Conservation (phyloP, 2,888 invertebrate genomes). For the Leptothorax acervorum region DNA sequence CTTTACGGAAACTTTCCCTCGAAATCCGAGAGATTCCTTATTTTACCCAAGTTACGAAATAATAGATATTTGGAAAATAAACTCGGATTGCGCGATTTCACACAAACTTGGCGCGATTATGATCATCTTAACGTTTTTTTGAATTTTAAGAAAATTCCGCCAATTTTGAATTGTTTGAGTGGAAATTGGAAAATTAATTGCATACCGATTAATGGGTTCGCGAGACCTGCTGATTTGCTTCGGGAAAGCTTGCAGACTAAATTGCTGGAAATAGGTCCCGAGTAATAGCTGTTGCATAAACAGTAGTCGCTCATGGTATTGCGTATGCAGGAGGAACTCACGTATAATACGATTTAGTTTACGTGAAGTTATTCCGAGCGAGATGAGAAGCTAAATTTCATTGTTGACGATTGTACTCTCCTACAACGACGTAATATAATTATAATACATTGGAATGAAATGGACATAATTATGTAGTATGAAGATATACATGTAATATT, state of each 20-base stretch:
- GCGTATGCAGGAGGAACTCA: slow-evolving; percentile 20
- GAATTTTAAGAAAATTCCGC: slow-evolving; percentile 46
- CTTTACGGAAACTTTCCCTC: slow-evolving; percentile 61
- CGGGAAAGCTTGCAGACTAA: slow-evolving; percentile 33
- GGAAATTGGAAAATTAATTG: slow-evolving; percentile 65
- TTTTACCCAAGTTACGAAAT: slow-evolving; percentile 68
- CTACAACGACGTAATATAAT: slow-evolving; percentile 14
- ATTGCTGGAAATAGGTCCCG: slow-evolving; percentile 40
- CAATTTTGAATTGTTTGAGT: neutral
- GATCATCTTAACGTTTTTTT: slow-evolving; percentile 34
- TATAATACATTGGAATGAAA: slow-evolving; percentile 13
- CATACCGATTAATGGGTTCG: slow-evolving; percentile 1
- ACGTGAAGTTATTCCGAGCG: slow-evolving; percentile 30
- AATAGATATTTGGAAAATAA: slow-evolving; percentile 73
- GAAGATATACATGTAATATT: neutral
- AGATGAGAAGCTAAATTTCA: slow-evolving; percentile 43
- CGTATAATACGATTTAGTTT: slow-evolving; percentile 47
- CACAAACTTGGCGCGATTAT: slow-evolving; percentile 56
- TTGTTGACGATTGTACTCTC: slow-evolving; percentile 10
- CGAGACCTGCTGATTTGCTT: slow-evolving; percentile 21
- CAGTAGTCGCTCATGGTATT: slow-evolving; percentile 22
- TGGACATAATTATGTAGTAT: slow-evolving; percentile 5
- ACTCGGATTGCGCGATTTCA: slow-evolving; percentile 63
- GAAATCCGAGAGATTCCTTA: slow-evolving; percentile 60
- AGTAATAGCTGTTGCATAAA: slow-evolving; percentile 48